These are phyloP conservation scores for Leptobrachium leishanense DNA, from an alignment of 2,113 vertebrate genomes.

Conservation along the genomic window DNA sequence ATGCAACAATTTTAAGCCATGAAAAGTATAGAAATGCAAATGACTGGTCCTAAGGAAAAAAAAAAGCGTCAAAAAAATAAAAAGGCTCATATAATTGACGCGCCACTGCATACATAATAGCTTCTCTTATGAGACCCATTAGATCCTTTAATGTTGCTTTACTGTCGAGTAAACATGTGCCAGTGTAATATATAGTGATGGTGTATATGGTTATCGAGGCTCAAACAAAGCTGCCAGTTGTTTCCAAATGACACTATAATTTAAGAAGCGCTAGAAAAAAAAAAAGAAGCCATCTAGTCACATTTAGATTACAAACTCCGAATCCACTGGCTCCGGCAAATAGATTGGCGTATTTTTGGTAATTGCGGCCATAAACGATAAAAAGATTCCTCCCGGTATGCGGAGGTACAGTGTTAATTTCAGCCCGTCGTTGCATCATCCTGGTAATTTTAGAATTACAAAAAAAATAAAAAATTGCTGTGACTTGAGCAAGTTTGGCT, in stretches of 20 bases:
- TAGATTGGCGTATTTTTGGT: constrained; percentile 48
- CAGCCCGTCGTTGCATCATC: constrained; percentile 48
- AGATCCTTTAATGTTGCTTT: too few relatives aligned
- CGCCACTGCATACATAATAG: too few relatives aligned
- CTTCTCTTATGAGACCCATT: too few relatives aligned
- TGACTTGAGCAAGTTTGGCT: constrained; percentile 51
- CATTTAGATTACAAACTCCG: background rate
- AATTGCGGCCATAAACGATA: constrained; percentile 54
- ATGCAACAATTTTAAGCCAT: too few relatives aligned
- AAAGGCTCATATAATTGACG: too few relatives aligned
- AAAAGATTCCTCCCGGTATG: constrained; percentile 36
- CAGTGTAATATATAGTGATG: too few relatives aligned
- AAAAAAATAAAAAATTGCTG: constrained; percentile 13
- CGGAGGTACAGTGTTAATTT: constrained; percentile 43
- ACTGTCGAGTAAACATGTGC: too few relatives aligned
- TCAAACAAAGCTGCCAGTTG: background rate
- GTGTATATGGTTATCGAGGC: too few relatives aligned
- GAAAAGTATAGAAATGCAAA: too few relatives aligned
- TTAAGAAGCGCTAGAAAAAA: background rate
- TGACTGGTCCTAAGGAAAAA: too few relatives aligned
- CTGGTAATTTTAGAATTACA: constrained; percentile 44
- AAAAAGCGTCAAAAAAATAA: too few relatives aligned
- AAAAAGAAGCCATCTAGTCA: background rate
- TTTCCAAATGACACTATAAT: background rate
- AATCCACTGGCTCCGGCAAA: constrained; percentile 33